Percentiles rank a stretch among this genome's conserved stretches.
phyloP scores from a whole-genome alignment of 2,113 vertebrate species.

The Psilopogon haemacephalus region DNA sequence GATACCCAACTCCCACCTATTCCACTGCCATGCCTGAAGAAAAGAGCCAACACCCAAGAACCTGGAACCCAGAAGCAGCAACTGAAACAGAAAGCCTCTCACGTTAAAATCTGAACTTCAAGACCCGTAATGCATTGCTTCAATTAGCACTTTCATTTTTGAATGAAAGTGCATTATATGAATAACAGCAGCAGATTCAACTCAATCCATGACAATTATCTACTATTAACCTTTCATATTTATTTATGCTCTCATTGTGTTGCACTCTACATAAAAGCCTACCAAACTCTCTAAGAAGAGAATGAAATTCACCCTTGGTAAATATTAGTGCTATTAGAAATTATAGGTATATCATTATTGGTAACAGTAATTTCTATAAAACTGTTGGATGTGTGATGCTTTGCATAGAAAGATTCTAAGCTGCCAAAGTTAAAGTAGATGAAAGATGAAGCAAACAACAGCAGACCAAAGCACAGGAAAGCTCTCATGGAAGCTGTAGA shows the following conservation, averaged over 20 bases:
- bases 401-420: background rate
- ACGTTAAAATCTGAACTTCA: too few species aligned
- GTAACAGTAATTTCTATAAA: background rate
- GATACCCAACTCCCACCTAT: too few species aligned
- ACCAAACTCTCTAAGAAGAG: background rate
- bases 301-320: background rate
- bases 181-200: too few species aligned
- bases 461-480: background rate
- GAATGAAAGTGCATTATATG: too few species aligned
- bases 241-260: background rate
- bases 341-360: background rate
- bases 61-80: too few species aligned
- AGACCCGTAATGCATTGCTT: too few species aligned
- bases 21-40: too few species aligned
- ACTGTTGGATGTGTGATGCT: background rate
- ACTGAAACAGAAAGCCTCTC: too few species aligned
- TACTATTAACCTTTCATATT: background rate
- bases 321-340: background rate
- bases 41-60: too few species aligned
- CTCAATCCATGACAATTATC: background rate
- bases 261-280: background rate
- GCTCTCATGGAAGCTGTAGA: background rate
- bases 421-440: background rate
- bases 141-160: too few species aligned
- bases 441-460: background rate